phyloP scores from a whole-genome alignment of 2,797 vertebrate genomes.

The Zenarchopterus dispar region DNA sequence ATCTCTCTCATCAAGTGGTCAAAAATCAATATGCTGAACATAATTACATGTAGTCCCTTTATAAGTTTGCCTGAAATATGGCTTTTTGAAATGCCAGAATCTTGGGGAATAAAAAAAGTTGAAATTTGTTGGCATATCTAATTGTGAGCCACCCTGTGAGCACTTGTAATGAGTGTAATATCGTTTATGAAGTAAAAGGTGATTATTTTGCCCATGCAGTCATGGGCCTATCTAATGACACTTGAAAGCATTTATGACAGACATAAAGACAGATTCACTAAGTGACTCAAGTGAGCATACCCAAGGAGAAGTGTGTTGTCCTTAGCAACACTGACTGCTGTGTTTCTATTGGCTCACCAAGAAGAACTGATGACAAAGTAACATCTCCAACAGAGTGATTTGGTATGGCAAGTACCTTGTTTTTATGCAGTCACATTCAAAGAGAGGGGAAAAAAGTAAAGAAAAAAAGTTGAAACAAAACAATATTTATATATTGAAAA shows the following conservation, averaged over 20 bases:
- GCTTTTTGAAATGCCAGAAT: neutral
- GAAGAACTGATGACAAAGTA: conserved; percentile 66
- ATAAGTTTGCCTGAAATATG: neutral
- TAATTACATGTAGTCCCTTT: no score
- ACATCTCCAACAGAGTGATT: conserved; percentile 54
- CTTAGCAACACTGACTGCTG: conserved; percentile 58
- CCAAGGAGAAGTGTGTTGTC: conserved; percentile 55
- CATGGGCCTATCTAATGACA: conserved; percentile 37
- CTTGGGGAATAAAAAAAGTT: neutral
- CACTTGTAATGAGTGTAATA: conserved; percentile 26
- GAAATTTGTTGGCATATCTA: neutral
- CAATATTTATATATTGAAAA: neutral
- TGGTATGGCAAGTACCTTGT: conserved; percentile 35
- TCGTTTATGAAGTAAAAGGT: conserved; percentile 26
- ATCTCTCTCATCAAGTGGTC: no score
- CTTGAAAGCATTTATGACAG: conserved; percentile 55
- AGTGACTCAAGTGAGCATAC: conserved; percentile 39
- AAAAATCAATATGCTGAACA: no score
- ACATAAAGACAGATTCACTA: conserved; percentile 52
- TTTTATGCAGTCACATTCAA: conserved; percentile 46
- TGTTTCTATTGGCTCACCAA: conserved; percentile 51
- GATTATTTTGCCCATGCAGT: conserved; percentile 25
- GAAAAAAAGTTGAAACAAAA: neutral
- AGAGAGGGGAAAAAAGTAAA: conserved; percentile 7
- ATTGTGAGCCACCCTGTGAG: neutral